Evolutionary conservation across 2,888 invertebrate species (phyloP), one percentile per base, ranked within the genome.

Genomic region (Stenoptilia bipunctidactyla): DNA sequence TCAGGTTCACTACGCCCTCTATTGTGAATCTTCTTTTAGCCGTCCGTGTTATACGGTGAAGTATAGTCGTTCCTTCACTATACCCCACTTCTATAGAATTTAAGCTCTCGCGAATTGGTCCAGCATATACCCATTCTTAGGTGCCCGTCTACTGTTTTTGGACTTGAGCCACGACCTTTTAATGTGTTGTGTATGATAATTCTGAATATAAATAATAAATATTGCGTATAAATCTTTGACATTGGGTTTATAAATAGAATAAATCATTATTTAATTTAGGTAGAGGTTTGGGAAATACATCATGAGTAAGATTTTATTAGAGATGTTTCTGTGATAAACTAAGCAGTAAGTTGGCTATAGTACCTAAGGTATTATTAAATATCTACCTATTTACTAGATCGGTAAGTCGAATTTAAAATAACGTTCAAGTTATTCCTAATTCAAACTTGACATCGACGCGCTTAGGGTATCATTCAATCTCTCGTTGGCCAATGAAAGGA

Each of bases 391-490:
- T 8, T 30, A 30, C 30, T 9, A 30, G 12, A n/a, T 2, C 30
- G 30, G 30, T n/a, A 8, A 8, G 30, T 30, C 30, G 10, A 30
- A n/a, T 30, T 30, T 4, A 30, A 4, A 30, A n/a, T 30, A n/a
- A 30, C 30, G 30, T 30, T 30, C 4, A 30, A 30, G 30, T 4
- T 9, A 30, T 30, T 55, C 55, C 57, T 60, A 58, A 61, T 54
- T 58, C 54, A 44, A 50, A 44, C 48, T 52, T 69, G 48, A 58
- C 69, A 72, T 71, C 66, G 72, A 72, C 73, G 56, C 46, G 48
- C 53, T 51, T 52, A 45, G 44, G 53, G 67, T 75, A 77, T 77
- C 73, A 53, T 59, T 55, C 67, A 56, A 76, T 79, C 77, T 75
- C 59, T 40, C 56, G 59, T 58, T 64, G 67, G 70, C 70, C 71